phyloP scores from a whole-genome alignment of 1,140 invertebrate species.

The Zelostemma sp. region DNA sequence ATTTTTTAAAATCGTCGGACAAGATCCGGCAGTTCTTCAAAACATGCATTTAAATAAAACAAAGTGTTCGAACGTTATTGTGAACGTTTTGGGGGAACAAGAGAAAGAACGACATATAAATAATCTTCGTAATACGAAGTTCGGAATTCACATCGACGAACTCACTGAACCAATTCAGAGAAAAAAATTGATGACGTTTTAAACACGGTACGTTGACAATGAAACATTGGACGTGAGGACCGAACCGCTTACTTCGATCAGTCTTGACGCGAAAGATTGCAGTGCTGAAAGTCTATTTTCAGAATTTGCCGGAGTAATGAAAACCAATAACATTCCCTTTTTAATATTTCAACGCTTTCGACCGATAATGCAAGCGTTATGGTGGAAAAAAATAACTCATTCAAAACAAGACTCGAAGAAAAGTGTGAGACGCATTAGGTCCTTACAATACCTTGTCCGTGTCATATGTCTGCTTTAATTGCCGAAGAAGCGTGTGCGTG shows the following conservation, averaged over 20 bases:
- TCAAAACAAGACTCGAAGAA: constrained; percentile 7
- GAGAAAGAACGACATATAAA: too few species aligned
- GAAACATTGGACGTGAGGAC: not conserved
- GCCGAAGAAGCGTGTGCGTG: constrained; percentile 30
- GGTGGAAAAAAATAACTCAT: not conserved
- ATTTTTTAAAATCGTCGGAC: too few species aligned
- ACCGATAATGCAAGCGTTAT: constrained; percentile 9
- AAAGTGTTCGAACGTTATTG: too few species aligned
- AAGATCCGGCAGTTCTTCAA: too few species aligned
- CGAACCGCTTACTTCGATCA: constrained; percentile 7
- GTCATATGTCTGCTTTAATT: constrained; percentile 36
- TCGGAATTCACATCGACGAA: too few species aligned
- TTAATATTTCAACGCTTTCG: not conserved
- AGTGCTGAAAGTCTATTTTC: not conserved
- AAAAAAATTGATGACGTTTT: too few species aligned
- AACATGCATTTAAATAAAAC: too few species aligned
- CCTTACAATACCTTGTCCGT: constrained; percentile 28
- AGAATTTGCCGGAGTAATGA: too few species aligned
- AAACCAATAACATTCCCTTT: too few species aligned
- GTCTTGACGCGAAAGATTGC: constrained; percentile 8
- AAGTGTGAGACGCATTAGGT: constrained; percentile 2
- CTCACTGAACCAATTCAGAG: too few species aligned
- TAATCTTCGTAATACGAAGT: too few species aligned
- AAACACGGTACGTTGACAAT: constrained; percentile 4
- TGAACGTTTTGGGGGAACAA: too few species aligned